Evolutionary conservation across 2,113 vertebrate species (phyloP), one percentile per base, ranked within the genome.

Genomic region (Mormyrus iriodes): DNA sequence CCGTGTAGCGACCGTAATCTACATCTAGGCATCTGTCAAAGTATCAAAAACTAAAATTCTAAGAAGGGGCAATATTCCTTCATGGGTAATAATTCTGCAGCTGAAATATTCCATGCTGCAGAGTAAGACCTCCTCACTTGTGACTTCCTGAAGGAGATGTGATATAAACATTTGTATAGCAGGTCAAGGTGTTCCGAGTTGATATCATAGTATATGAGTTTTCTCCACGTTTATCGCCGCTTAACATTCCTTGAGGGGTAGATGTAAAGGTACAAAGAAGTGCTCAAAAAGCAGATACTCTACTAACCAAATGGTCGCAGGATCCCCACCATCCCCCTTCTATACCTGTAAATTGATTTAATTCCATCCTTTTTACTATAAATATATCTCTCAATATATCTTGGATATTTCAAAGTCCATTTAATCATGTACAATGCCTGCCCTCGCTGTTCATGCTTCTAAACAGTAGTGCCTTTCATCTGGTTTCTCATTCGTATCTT

Each of bases 71-170:
- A 31, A 53, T 53, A 58, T 61, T 88, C 73, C 85, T 86, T 92
- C 91, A 85, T 90, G 91, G 90, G 87, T 91, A 92, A 91, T 92
- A 92, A 92, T 90, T 92, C 69, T 73, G 87, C 88, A 76, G 61
- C 88, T 89, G 90, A 76, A 35, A 76, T 46, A 58, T 24, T 58
- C 55, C 21, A 58, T 58, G 53, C 35, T 89, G 51, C 21, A 85
- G 51, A 58, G 44, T 89, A 91, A 90, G 90, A 90, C 87, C 46
- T 88, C 4, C 61, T 61, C n/a, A 27, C n/a, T 65, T 65, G 61
- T 31, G n/a, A 65, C 27, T 31, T 65, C 10, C n/a, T 65, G 61
- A 65, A 65, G 61, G 61, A 65, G 61, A 31, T 65, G 61, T 65
- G n/a, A 65, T 65, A 27, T 31, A 31, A 65, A 27, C 61, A 27